Conservation (phyloP, 2,113 vertebrate genomes). For the Spheniscus mendiculus region DNA sequence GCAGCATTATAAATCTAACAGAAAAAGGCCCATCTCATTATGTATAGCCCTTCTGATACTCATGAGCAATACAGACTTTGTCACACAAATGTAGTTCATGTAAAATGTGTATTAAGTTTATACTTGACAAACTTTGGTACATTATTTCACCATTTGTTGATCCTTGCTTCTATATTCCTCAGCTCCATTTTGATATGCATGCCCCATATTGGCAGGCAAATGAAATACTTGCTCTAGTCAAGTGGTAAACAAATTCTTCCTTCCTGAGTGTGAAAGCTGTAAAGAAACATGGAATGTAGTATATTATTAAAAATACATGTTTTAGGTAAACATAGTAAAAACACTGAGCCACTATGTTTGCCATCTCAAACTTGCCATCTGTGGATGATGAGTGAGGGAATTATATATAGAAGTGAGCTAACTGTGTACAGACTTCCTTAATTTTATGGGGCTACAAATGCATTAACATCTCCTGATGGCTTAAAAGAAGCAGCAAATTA, state of each 20-base stretch:
- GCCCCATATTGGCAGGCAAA: neutral
- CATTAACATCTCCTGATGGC: neutral
- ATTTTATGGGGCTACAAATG: neutral
- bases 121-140: neutral
- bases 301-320: neutral
- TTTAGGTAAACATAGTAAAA: conserved; percentile 1
- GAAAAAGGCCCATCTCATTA: neutral
- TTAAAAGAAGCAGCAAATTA: neutral
- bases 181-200: neutral
- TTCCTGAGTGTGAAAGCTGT: neutral
- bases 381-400: neutral
- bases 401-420: neutral
- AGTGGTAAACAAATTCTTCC: neutral
- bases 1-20: neutral
- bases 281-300: neutral
- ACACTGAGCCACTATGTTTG: neutral
- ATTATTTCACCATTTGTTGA: neutral
- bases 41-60: neutral
- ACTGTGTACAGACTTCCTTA: neutral
- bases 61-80: neutral
- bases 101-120: neutral
- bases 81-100: neutral
- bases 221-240: neutral
- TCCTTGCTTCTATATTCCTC: neutral
- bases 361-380: neutral